phyloP scores from a whole-genome alignment of 2,888 invertebrate species.

The Thera obeliscata region DNA sequence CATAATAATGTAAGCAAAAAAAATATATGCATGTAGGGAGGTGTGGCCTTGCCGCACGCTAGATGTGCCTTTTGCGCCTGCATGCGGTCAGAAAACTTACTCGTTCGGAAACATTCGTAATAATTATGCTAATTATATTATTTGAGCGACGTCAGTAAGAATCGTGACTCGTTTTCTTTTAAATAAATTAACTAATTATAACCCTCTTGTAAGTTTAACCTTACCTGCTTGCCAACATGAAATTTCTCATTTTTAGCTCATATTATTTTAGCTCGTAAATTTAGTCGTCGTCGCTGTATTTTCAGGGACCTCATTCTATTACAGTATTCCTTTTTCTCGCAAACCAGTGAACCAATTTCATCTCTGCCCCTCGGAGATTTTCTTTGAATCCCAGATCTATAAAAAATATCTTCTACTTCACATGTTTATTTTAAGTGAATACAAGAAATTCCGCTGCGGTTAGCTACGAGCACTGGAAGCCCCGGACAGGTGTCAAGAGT shows the following conservation, averaged over 20 bases:
- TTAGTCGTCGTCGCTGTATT: conserved; percentile 3
- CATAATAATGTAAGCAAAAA: conserved; percentile 51
- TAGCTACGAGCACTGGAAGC: neutral
- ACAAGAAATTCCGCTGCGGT: conserved; percentile 15
- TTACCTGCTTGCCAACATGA: neutral
- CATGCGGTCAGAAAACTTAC: conserved; percentile 37
- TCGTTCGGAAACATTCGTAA: conserved; percentile 34
- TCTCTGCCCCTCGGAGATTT: conserved; percentile 24
- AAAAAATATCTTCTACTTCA: conserved; percentile 16
- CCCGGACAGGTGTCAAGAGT: conserved; percentile 21
- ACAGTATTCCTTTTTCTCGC: conserved; percentile 10
- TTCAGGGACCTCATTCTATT: conserved; percentile 1
- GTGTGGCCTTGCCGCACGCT: conserved; percentile 67
- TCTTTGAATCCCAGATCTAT: conserved; percentile 28
- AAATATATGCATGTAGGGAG: conserved; percentile 40
- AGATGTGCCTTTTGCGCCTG: conserved; percentile 39
- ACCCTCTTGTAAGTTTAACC: neutral
- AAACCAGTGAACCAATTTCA: conserved; percentile 23
- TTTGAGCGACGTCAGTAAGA: conserved; percentile 19
- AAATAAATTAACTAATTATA: neutral
- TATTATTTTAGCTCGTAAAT: neutral
- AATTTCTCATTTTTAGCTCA: neutral
- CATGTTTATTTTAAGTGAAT: conserved; percentile 27
- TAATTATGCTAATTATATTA: conserved; percentile 36
- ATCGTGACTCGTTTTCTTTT: conserved; percentile 4